Percentiles rank a stretch among this genome's conserved stretches.
phyloP scores from a whole-genome alignment of 2,113 vertebrate species.

The Dasyprocta punctata region DNA sequence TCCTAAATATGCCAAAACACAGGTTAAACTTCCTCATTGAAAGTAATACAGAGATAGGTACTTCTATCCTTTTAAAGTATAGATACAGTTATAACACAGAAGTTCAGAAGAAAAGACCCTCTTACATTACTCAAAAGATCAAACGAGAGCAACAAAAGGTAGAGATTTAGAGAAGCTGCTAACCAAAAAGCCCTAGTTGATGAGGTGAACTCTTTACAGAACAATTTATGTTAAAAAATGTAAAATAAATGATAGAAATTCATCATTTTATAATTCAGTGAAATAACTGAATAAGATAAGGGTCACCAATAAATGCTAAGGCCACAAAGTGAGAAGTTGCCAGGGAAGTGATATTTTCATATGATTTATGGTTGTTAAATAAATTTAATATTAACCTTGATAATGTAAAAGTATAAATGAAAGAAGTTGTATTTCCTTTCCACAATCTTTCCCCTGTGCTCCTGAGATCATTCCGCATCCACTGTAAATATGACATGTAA shows the following conservation, averaged over 20 bases:
- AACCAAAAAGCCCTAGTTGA: not conserved
- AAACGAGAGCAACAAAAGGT: not conserved
- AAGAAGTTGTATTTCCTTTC: not conserved
- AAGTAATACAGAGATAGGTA: not conserved
- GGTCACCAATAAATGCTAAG: not conserved
- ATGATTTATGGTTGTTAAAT: not conserved
- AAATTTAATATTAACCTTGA: conserved; percentile 1
- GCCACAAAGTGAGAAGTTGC: not conserved
- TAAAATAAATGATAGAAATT: not conserved
- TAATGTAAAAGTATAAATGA: not conserved
- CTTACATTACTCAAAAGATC: not conserved
- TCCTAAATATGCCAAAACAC: conserved; percentile 66
- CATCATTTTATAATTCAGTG: not conserved
- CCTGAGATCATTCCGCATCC: not conserved
- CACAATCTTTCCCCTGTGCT: not conserved
- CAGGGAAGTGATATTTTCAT: not conserved
- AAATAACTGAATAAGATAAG: not conserved
- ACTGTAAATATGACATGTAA: not conserved
- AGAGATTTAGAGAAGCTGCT: conserved; percentile 11
- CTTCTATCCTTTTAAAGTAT: conserved; percentile 11
- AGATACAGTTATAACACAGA: not conserved
- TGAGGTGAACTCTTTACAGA: not conserved
- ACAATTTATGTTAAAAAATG: not conserved
- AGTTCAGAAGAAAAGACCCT: not conserved
- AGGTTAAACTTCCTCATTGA: conserved; percentile 12